Conservation (phyloP, 2,113 vertebrate species). For the Ctenodactylus gundi region DNA sequence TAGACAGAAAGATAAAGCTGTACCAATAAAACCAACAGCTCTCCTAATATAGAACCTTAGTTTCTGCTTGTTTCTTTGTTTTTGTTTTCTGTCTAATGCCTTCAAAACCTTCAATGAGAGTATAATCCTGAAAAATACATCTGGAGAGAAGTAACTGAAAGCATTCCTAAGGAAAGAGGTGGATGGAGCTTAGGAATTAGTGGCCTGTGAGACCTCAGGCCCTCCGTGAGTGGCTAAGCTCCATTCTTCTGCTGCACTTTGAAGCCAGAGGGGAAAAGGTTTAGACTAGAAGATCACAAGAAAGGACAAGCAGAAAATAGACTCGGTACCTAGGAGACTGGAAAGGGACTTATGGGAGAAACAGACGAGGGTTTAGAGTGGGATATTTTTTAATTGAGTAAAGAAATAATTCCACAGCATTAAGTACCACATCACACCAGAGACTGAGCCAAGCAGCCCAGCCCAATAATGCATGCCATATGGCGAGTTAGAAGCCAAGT, state of each 20-base stretch:
- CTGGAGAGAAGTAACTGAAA: constrained; percentile 30
- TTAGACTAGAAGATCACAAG: background rate
- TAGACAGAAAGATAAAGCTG: background rate
- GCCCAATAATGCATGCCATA: background rate
- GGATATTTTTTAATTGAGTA: constrained; percentile 46
- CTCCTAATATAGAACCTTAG: background rate
- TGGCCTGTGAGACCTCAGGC: background rate
- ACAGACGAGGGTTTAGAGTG: constrained; percentile 49
- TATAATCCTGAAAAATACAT: constrained; percentile 33
- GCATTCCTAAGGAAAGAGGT: background rate
- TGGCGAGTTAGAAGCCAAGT: constrained; percentile 45
- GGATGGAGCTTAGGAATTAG: background rate
- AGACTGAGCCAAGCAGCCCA: constrained; percentile 35
- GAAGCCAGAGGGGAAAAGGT: background rate
- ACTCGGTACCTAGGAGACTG: background rate
- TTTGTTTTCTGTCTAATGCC: background rate
- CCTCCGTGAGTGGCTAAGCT: background rate
- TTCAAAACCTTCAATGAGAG: background rate
- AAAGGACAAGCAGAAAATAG: constrained; percentile 42
- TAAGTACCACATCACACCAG: constrained; percentile 30
- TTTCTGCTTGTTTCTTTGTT: background rate
- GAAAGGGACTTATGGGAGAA: background rate
- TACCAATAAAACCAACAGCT: constrained; percentile 28
- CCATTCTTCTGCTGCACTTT: background rate
- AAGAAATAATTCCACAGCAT: constrained; percentile 57